Evolutionary conservation across 2,797 vertebrate species (phyloP), one percentile per base, ranked within the genome.

Genomic region (Crenichthys baileyi): DNA sequence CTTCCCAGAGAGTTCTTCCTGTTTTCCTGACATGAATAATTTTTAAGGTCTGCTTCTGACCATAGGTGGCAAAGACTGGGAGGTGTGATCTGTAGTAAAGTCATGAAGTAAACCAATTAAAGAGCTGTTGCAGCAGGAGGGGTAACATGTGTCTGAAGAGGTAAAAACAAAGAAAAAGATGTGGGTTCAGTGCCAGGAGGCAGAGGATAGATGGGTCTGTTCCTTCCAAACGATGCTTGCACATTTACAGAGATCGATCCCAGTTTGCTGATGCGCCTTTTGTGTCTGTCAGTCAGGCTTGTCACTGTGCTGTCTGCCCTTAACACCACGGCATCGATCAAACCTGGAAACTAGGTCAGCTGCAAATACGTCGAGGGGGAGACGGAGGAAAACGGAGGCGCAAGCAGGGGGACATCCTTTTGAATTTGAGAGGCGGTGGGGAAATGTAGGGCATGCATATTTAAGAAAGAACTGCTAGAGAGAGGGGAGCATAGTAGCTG

Each of bases 381-480:
- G 82, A 90, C 73, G 75, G 85, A 85, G 78, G 87, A 87, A 85
- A 91, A 89, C 63, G 41, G 81, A 88, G 87, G 84, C 77, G 12
- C 80, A 83, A 91, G 83, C 73, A 87, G 81, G 90, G 73, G 88
- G 89, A 91, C 91, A 89, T 89, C 87, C 81, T 87, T 92, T 91
- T 92, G 89, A 91, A 90, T 93, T 93, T 91, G 90, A 88, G 91
- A 91, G 92, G 91, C 93, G 80, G 80, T 89, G 85, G 77, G 81
- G 82, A 94, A 95, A 95, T 95, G 92, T 96, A 95, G 95, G 95
- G 89, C 95, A 95, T 91, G 93, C 93, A 95, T 95, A 94, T 95
- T 95, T 95, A 95, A 94, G 91, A 93, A 91, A 92, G 87, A 79
- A 84, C 88, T 86, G 85, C 87, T 92, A 88, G 77, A 92, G 91